Conservation (phyloP, 2,888 invertebrate genomes). For the Coleophora deauratella region DNA sequence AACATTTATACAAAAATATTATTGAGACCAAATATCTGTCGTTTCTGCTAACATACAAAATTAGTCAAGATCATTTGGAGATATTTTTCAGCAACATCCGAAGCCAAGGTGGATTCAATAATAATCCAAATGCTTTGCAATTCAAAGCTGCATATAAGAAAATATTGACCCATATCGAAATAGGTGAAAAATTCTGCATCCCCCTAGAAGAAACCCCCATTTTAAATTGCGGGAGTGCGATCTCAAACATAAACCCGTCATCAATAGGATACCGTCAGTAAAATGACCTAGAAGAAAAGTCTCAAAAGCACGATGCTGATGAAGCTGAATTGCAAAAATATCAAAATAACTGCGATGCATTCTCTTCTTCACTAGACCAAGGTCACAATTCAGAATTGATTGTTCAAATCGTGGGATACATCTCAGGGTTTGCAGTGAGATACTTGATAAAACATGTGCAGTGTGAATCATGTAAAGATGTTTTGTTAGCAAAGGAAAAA, state of each 20-base stretch:
- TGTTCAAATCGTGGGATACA: conserved; percentile 6
- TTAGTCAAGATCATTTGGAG: conserved; percentile 10
- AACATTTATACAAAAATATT: conserved; percentile 4
- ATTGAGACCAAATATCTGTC: conserved; percentile 3
- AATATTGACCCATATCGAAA: conserved; percentile 8
- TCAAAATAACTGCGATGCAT: background rate
- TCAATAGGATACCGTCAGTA: background rate
- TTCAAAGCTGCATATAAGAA: conserved; percentile 10
- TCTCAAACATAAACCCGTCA: background rate
- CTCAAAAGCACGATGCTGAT: background rate
- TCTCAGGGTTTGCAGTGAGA: conserved; percentile 1
- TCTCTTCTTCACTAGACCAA: background rate
- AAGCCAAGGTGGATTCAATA: conserved; percentile 10
- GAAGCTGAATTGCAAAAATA: background rate
- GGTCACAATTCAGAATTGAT: background rate
- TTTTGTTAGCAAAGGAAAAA: conserved; percentile 3
- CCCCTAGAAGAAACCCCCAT: conserved; percentile 8
- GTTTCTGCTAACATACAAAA: conserved; percentile 1
- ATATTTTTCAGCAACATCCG: conserved; percentile 9
- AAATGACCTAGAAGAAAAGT: background rate
- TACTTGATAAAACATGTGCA: conserved; percentile 1
- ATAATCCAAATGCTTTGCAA: conserved; percentile 9
- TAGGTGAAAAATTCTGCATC: conserved; percentile 9
- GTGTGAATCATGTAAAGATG: background rate
- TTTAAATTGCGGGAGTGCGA: background rate